Conservation (phyloP, 1,140 invertebrate genomes). For the Cydia strobilella region DNA sequence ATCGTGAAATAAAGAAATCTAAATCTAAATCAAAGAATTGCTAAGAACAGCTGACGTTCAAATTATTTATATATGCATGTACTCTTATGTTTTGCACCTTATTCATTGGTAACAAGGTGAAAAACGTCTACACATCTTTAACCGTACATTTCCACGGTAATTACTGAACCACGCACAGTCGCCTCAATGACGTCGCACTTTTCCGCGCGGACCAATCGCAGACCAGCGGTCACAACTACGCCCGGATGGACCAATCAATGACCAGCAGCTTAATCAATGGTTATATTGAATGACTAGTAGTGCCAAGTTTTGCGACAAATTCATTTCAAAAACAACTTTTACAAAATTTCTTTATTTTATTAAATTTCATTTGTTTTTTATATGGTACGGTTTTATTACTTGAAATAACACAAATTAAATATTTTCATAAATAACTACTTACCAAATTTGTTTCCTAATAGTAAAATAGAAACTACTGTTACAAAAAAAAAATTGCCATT, state of each 20-base stretch:
- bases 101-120: not conserved
- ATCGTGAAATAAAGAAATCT: too few relatives aligned
- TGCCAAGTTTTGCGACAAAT: conserved; percentile 1
- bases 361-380: too few relatives aligned
- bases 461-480: too few relatives aligned
- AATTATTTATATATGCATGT: not conserved
- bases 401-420: too few relatives aligned
- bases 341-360: not conserved
- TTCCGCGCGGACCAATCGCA: not conserved
- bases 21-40: too few relatives aligned
- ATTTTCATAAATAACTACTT: too few relatives aligned
- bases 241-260: not conserved
- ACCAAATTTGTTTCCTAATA: too few relatives aligned
- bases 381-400: too few relatives aligned
- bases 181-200: conserved; percentile 2
- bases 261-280: not conserved
- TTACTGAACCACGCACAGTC: not conserved
- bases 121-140: not conserved
- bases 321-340: not conserved
- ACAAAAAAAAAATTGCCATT: not conserved
- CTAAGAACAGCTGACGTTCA: not conserved
- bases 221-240: not conserved
- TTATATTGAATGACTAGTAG: not conserved
- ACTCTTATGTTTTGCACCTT: not conserved
- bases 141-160: not conserved